Evolutionary conservation across 2,113 vertebrate species (phyloP).

Genomic region (Mugil cephalus): DNA sequence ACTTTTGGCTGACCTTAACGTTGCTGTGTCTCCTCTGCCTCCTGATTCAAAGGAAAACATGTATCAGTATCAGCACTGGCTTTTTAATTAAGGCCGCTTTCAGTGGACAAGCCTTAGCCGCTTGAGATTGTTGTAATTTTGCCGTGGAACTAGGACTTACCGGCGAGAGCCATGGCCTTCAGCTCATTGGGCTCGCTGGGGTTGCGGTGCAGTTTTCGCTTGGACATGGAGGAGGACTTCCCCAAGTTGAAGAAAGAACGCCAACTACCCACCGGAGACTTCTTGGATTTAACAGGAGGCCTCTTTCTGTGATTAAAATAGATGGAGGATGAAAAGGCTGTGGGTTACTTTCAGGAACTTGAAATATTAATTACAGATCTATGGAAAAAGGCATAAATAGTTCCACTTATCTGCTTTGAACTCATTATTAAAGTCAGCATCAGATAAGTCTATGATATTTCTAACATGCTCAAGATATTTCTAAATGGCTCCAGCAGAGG

Average conservation of each 20-base stretch:
- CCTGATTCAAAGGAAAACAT: slow-evolving; percentile 76
- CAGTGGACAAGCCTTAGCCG: not conserved
- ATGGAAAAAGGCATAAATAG: not conserved
- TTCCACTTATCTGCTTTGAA: not conserved
- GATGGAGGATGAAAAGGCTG: not conserved
- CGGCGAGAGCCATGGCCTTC: slow-evolving; percentile 93
- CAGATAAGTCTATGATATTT: no score
- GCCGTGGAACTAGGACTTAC: slow-evolving; percentile 73
- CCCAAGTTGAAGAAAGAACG: slow-evolving; percentile 98
- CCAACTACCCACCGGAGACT: slow-evolving; percentile 98
- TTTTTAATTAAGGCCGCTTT: not conserved
- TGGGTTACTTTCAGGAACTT: not conserved
- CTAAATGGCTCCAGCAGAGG: slow-evolving; percentile 38
- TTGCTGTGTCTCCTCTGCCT: slow-evolving; percentile 92
- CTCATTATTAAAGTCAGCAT: not conserved
- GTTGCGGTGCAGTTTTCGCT: slow-evolving; percentile 95
- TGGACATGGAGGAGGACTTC: slow-evolving; percentile 93
- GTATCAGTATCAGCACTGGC: not conserved
- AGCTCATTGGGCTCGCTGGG: slow-evolving; percentile 96
- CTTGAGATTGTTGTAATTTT: no score
- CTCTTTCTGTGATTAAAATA: slow-evolving; percentile 84
- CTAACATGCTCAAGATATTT: no score
- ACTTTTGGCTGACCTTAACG: slow-evolving; percentile 95
- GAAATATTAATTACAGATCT: not conserved
- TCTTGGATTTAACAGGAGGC: slow-evolving; percentile 94